phyloP scores from a whole-genome alignment of 2,888 invertebrate genomes.

The Cylindroiulus punctatus region DNA sequence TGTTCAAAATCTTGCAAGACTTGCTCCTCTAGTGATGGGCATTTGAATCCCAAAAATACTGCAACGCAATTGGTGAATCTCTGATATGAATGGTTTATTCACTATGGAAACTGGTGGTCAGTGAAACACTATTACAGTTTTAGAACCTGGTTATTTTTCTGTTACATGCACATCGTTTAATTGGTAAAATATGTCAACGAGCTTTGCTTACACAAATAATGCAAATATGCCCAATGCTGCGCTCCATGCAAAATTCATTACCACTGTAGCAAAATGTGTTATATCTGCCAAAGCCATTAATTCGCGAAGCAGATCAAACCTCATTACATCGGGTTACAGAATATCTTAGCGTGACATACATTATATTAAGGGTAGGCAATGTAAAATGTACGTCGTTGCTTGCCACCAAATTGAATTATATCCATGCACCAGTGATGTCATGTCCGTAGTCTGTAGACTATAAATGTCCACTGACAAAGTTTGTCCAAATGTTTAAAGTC shows the following conservation, averaged over 20 bases:
- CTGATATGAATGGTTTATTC: background rate
- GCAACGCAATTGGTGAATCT: conserved; percentile 4
- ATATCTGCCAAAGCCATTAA: background rate
- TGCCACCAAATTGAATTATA: background rate
- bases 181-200: background rate
- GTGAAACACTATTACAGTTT: background rate
- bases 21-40: conserved; percentile 49
- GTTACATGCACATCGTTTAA: background rate
- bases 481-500: too few relatives aligned
- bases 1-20: conserved; percentile 50
- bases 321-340: too few relatives aligned
- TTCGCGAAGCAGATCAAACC: too few relatives aligned
- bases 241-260: too few relatives aligned
- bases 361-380: too few relatives aligned
- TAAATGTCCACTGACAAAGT: too few relatives aligned
- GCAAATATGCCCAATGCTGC: too few relatives aligned
- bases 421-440: background rate
- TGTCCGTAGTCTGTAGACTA: too few relatives aligned
- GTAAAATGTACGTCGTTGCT: too few relatives aligned
- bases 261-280: background rate
- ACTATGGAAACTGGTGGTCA: background rate
- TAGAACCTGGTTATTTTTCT: background rate
- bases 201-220: too few relatives aligned
- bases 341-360: too few relatives aligned
- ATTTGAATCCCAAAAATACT: conserved; percentile 55